These are phyloP conservation scores for Dreissena rostriformis DNA, from an alignment of 1,140 invertebrate genomes.

Conservation along the genomic window DNA sequence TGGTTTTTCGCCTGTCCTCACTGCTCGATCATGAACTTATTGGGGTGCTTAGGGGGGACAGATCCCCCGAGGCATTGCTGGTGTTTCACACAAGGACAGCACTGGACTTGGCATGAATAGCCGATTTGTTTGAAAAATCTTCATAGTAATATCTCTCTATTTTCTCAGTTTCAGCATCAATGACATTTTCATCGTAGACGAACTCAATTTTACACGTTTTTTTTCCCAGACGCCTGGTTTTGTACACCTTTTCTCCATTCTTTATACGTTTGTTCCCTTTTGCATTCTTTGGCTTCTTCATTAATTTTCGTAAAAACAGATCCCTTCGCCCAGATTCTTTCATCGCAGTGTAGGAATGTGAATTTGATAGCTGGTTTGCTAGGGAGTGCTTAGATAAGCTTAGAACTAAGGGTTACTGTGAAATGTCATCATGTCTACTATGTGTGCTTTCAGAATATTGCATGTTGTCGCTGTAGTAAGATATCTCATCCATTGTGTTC, in stretches of 20 bases:
- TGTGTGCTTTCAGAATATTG: conserved; percentile 27
- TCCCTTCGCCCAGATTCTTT: no score
- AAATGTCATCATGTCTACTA: conserved; percentile 19
- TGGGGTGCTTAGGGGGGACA: conserved; percentile 54
- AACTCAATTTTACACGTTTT: conserved; percentile 71
- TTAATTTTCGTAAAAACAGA: not conserved
- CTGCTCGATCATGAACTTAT: conserved; percentile 57
- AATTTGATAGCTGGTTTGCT: no score
- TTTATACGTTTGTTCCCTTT: not conserved
- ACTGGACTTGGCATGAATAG: conserved; percentile 2
- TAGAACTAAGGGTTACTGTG: no score
- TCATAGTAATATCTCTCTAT: conserved; percentile 77
- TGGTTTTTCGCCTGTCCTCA: conserved; percentile 59
- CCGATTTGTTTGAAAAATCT: conserved; percentile 57
- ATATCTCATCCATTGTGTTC: conserved; percentile 18
- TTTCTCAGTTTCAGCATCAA: conserved; percentile 76
- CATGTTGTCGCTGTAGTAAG: conserved; percentile 37
- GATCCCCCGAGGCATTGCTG: conserved; percentile 27
- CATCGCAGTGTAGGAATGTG: no score
- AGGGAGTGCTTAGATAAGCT: no score
- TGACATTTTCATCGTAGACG: conserved; percentile 77
- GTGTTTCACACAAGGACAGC: conserved; percentile 24
- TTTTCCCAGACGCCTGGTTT: not conserved
- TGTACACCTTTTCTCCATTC: not conserved
- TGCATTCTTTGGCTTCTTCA: not conserved